phyloP scores from a whole-genome alignment of 2,113 vertebrate species.

The Maccullochella peelii region DNA sequence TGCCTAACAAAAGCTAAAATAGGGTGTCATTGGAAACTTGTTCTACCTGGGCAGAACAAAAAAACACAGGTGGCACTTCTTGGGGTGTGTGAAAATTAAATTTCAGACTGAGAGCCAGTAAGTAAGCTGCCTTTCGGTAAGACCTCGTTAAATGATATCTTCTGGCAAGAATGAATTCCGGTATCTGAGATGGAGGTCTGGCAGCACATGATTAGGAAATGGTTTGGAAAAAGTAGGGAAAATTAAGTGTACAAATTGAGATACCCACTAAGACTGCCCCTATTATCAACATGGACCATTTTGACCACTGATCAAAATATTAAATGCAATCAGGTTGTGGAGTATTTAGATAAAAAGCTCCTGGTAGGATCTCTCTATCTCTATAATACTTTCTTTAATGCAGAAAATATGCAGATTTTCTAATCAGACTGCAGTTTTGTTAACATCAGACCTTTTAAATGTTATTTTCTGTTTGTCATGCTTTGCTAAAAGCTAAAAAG shows the following conservation, averaged over 20 bases:
- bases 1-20: constrained; percentile 29
- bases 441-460: background rate
- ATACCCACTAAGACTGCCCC: background rate
- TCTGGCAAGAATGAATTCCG: background rate
- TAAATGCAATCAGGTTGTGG: no score
- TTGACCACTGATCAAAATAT: background rate
- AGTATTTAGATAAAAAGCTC: background rate
- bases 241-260: background rate
- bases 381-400: background rate
- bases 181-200: background rate
- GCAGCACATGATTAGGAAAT: background rate
- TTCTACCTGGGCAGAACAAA: constrained; percentile 24
- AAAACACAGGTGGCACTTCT: background rate
- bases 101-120: background rate
- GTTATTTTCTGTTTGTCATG: background rate
- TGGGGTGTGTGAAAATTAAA: constrained; percentile 11
- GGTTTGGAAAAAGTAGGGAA: background rate
- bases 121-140: background rate
- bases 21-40: constrained; percentile 29
- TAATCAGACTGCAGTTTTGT: background rate
- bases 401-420: no score
- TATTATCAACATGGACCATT: background rate
- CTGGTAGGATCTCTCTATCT: background rate
- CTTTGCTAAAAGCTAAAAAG: no score
- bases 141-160: background rate